Evolutionary conservation across 2,113 vertebrate genomes (phyloP).

Genomic region (Tachysurus fulvidraco): DNA sequence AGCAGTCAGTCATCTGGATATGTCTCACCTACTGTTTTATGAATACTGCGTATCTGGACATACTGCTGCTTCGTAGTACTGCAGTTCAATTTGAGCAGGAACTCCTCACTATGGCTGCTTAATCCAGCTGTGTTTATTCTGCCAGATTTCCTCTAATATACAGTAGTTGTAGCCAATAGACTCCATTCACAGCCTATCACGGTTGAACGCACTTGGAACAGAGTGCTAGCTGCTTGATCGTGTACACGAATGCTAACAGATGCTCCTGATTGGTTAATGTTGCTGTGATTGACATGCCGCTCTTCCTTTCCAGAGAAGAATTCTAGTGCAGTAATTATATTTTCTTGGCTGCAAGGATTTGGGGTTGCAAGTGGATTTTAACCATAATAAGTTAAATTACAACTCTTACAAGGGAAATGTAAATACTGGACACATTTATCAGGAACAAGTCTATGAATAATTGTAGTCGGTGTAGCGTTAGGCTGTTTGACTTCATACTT

Average conservation of each 20-base stretch:
- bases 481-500: conserved; percentile 27
- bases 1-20: too few species aligned
- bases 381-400: conserved; percentile 6
- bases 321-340: background rate
- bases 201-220: background rate
- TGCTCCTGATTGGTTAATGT: background rate
- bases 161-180: background rate
- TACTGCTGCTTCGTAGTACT: too few species aligned
- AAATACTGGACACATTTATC: background rate
- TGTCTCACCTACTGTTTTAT: too few species aligned
- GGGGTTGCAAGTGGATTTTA: too few species aligned
- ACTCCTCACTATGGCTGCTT: background rate
- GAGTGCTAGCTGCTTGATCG: background rate
- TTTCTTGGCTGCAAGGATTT: background rate
- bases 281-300: background rate
- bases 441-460: background rate
- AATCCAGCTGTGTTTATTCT: background rate
- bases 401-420: background rate
- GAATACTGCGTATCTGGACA: too few species aligned
- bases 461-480: background rate
- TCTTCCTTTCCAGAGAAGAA: background rate
- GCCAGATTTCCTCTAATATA: background rate
- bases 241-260: background rate
- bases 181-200: background rate
- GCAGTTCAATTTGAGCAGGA: background rate